Conservation (phyloP, 1,140 invertebrate genomes). For the Lordiphosa stackelbergi region DNA sequence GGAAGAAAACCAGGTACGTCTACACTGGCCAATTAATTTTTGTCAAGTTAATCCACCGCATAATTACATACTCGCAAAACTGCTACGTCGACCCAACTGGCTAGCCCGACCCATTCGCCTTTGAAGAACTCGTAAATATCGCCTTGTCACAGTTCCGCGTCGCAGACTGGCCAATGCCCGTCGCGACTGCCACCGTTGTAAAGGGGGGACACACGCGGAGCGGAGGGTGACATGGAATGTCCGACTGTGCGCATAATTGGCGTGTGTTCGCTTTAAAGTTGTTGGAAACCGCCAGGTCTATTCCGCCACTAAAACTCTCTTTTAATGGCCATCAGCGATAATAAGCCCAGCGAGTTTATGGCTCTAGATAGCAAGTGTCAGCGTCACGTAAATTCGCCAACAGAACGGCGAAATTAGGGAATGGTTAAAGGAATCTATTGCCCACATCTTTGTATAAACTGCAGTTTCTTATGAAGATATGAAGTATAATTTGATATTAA, state of each 20-base stretch:
- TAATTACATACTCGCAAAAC: conserved; percentile 38
- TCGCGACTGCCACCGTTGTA: conserved; percentile 1
- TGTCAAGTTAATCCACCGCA: conserved; percentile 49
- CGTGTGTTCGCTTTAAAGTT: conserved; percentile 46
- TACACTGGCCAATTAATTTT: conserved; percentile 43
- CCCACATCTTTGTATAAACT: conserved; percentile 12
- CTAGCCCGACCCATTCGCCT: conserved; percentile 17
- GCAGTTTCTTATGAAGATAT: not conserved
- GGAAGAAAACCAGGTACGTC: conserved; percentile 1
- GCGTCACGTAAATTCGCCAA: conserved; percentile 54
- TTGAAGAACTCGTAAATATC: conserved; percentile 53
- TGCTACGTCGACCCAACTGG: conserved; percentile 16
- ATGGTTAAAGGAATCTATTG: conserved; percentile 25
- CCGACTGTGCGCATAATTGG: conserved; percentile 62
- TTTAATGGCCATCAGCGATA: conserved; percentile 55
- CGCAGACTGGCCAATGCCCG: conserved; percentile 14
- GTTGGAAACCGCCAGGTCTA: conserved; percentile 24
- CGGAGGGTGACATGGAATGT: conserved; percentile 35
- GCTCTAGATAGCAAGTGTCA: conserved; percentile 71
- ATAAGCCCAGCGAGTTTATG: conserved; percentile 66
- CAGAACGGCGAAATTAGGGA: conserved; percentile 24
- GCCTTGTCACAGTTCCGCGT: conserved; percentile 34
- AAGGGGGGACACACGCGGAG: conserved; percentile 2
- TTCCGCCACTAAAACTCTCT: conserved; percentile 56
- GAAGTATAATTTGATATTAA: not conserved